phyloP scores from a whole-genome alignment of 2,888 invertebrate genomes.

The Tenthredo livida region DNA sequence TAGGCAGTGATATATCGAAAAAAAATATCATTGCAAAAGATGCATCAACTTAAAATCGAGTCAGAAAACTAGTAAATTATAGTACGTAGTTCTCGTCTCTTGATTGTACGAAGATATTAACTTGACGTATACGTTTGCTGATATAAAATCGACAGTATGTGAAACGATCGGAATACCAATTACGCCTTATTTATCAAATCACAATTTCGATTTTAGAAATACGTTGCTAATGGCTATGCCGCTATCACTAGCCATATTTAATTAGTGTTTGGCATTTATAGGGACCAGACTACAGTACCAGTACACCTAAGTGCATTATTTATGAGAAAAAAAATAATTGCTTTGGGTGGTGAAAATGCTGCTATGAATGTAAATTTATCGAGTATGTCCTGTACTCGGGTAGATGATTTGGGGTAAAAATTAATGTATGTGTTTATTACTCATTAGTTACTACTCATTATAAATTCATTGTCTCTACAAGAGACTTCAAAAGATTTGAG shows the following conservation, averaged over 20 bases:
- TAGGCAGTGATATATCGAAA: not conserved
- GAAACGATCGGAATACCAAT: not conserved
- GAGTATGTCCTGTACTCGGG: slow-evolving; percentile 29
- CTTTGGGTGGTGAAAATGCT: not conserved
- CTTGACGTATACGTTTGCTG: not conserved
- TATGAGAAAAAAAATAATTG: slow-evolving; percentile 8
- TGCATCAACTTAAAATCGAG: not conserved
- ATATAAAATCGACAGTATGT: not conserved
- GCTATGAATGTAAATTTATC: slow-evolving; percentile 17
- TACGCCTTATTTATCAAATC: slow-evolving; percentile 22
- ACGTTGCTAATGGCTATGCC: not conserved
- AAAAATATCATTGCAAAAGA: not conserved
- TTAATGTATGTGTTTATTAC: not conserved
- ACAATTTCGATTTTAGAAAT: slow-evolving; percentile 20
- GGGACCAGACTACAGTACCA: slow-evolving; percentile 14
- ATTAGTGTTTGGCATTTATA: slow-evolving; percentile 34
- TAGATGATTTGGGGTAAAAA: slow-evolving; percentile 24
- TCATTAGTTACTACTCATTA: slow-evolving; percentile 15
- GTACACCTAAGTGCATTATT: not conserved
- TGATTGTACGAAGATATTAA: not conserved
- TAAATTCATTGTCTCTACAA: slow-evolving; percentile 43
- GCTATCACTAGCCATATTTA: slow-evolving; percentile 7
- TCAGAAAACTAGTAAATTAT: not conserved
- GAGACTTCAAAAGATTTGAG: slow-evolving; percentile 24
- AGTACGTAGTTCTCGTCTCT: not conserved